Evolutionary conservation across 2,797 vertebrate species (phyloP).

Genomic region (Trachops cirrhosus): DNA sequence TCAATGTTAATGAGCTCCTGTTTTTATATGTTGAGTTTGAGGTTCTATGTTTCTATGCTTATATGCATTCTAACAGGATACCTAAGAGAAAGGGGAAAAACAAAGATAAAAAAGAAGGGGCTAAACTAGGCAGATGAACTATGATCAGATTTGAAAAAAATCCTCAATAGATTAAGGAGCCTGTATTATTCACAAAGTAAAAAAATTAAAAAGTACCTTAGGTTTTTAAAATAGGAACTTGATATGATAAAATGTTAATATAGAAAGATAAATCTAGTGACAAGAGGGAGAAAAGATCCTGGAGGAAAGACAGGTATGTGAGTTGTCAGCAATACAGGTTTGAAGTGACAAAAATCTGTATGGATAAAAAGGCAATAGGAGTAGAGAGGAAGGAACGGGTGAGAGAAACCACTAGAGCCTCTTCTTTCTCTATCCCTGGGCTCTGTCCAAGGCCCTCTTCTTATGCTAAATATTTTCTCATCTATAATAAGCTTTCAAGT

Average conservation of each 20-base stretch:
- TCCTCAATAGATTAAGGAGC: neutral
- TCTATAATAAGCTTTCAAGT: neutral
- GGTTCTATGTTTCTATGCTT: neutral
- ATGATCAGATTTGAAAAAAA: neutral
- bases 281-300: neutral
- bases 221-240: neutral
- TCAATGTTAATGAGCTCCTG: neutral
- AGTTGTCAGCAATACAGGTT: neutral
- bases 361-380: neutral
- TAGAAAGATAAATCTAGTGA: neutral
- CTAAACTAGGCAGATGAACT: neutral
- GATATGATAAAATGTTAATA: neutral
- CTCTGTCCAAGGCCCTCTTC: neutral
- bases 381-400: neutral
- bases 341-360: neutral
- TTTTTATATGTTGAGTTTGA: neutral
- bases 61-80: neutral
- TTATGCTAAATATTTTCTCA: neutral
- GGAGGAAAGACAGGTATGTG: neutral
- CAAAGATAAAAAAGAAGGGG: neutral
- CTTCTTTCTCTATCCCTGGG: neutral
- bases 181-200: neutral
- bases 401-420: neutral
- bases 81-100: neutral
- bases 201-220: neutral